These are phyloP conservation scores for Euspilapteryx auroguttella DNA, from an alignment of 2,888 invertebrate genomes.

Conservation along the genomic window DNA sequence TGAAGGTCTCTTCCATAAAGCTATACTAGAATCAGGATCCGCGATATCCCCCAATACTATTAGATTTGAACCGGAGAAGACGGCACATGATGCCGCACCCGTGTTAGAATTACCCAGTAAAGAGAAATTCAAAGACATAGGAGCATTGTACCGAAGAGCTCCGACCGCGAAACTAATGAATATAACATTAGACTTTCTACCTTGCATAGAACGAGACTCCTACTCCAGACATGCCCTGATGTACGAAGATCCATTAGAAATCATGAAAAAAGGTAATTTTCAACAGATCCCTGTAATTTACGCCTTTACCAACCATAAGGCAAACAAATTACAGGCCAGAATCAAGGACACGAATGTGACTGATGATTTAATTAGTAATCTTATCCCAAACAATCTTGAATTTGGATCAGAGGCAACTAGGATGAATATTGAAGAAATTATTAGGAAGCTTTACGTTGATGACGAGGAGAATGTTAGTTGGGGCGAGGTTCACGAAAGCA, in stretches of 20 bases:
- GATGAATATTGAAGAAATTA: slow-evolving; percentile 20
- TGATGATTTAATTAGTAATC: slow-evolving; percentile 14
- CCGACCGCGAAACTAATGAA: slow-evolving; percentile 12
- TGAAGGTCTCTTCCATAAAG: slow-evolving; percentile 28
- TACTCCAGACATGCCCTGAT: slow-evolving; percentile 15
- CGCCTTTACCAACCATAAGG: slow-evolving; percentile 9
- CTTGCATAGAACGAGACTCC: slow-evolving; percentile 25
- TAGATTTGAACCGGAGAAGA: slow-evolving; percentile 19
- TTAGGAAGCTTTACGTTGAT: slow-evolving; percentile 30
- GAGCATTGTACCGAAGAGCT: slow-evolving; percentile 18
- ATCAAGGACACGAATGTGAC: not conserved
- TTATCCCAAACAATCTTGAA: slow-evolving; percentile 32
- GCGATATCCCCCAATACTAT: slow-evolving; percentile 28
- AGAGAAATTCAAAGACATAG: slow-evolving; percentile 13
- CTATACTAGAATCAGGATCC: slow-evolving; percentile 38
- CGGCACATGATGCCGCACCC: slow-evolving; percentile 29
- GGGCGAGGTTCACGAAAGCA: slow-evolving; percentile 9
- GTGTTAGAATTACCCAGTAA: slow-evolving; percentile 37
- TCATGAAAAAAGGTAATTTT: slow-evolving; percentile 17
- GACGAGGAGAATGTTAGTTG: too few species aligned
- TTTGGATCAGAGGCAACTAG: slow-evolving; percentile 17
- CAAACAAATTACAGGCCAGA: not conserved
- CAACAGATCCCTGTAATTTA: slow-evolving; percentile 28
- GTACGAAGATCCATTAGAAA: slow-evolving; percentile 23
- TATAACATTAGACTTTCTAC: too few species aligned